Percentiles rank a stretch among this genome's conserved stretches.
phyloP scores from a whole-genome alignment of 2,888 invertebrate species.

The Habroteleia sp. region DNA sequence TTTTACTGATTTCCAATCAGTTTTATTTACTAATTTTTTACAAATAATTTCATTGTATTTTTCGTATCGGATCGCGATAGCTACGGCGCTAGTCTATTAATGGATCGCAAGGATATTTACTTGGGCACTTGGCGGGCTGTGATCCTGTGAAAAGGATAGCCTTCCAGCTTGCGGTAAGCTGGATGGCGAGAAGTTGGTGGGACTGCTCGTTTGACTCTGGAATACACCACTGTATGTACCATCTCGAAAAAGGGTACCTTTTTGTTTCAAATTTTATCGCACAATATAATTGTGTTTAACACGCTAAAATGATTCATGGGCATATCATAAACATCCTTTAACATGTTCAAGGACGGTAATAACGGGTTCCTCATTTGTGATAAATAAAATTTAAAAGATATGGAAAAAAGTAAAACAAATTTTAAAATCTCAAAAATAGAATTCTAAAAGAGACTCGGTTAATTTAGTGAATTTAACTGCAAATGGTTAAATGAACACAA shows the following conservation, averaged over 20 bases:
- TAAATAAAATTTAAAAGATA: too few species aligned
- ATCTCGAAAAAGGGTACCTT: constrained; percentile 65
- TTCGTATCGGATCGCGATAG: constrained; percentile 64
- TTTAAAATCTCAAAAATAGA: too few species aligned
- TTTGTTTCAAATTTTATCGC: not conserved
- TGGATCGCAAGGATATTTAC: constrained; percentile 77
- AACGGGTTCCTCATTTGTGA: too few species aligned
- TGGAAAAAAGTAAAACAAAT: too few species aligned
- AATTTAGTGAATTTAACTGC: too few species aligned
- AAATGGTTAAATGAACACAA: too few species aligned
- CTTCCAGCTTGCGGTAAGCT: constrained; percentile 83
- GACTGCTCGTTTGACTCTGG: constrained; percentile 87
- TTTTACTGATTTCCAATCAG: too few species aligned
- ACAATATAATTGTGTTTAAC: too few species aligned
- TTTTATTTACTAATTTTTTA: constrained; percentile 6
- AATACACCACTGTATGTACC: constrained; percentile 76
- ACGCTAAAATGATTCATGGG: too few species aligned
- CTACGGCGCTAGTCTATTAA: constrained; percentile 45
- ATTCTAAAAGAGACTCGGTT: too few species aligned
- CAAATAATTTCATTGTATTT: not conserved
- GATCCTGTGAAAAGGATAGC: constrained; percentile 80
- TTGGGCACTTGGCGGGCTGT: constrained; percentile 79
- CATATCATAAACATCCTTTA: too few species aligned
- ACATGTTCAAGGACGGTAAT: too few species aligned
- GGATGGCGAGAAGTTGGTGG: constrained; percentile 87